Evolutionary conservation across 2,888 invertebrate genomes (phyloP).

Genomic region (Sphaerophoria rueppellii): DNA sequence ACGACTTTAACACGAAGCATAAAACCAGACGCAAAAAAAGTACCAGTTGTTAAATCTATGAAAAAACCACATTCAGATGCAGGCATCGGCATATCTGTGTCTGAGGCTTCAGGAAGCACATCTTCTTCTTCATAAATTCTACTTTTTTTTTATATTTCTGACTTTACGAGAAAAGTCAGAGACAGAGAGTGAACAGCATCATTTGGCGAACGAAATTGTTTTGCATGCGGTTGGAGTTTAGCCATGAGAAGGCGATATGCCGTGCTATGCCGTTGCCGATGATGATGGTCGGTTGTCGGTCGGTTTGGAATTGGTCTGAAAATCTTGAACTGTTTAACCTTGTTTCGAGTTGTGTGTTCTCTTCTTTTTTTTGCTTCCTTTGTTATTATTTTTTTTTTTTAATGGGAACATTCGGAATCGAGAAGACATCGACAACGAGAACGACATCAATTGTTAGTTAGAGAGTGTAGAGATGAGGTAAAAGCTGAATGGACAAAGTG

Average conservation of each 20-base stretch:
- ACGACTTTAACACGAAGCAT: not conserved
- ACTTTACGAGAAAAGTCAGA: conserved; percentile 18
- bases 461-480: not conserved
- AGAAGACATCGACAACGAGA: too few relatives aligned
- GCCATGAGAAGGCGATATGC: not conserved
- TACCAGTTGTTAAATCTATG: conserved; percentile 40
- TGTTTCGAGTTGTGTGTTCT: conserved; percentile 42
- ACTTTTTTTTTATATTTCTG: not conserved
- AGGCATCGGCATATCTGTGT: conserved; percentile 17
- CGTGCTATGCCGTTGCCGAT: not conserved
- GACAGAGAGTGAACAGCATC: conserved; percentile 30
- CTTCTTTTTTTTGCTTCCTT: not conserved
- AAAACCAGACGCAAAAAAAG: too few relatives aligned
- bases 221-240: conserved; percentile 56
- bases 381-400: not conserved
- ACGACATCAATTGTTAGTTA: not conserved
- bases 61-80: conserved; percentile 43
- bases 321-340: conserved; percentile 63
- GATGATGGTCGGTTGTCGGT: not conserved
- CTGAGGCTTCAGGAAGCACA: conserved; percentile 46
- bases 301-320: conserved; percentile 46
- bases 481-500: conserved; percentile 39
- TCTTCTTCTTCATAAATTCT: conserved; percentile 19
- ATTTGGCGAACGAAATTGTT: conserved; percentile 57
- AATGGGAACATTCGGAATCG: conserved; percentile 35